Base-by-base conservation (phyloP, 2,113 vertebrate species). In the Lagopus leucura region DNA sequence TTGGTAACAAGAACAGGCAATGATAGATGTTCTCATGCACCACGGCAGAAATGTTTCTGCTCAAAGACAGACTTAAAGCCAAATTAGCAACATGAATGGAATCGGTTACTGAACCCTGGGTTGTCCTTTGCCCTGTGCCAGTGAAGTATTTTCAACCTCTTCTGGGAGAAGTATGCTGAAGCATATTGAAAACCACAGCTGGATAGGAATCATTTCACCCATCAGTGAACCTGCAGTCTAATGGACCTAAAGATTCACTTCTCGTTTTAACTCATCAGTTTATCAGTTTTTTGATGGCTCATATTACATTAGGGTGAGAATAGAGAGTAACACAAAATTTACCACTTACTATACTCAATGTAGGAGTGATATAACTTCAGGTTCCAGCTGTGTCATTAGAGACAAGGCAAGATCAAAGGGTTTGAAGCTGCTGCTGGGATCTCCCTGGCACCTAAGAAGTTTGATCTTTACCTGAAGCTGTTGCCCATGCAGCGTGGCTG, bases 11-110 rank as follows among this genome's bases (percentile, higher is more conserved):
- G 88, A 76, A 72, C 79, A 61, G 75, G 75, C 2, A 0, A 85
- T 88, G 85, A 86, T 76, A 93, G 94, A 88, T 81, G 76, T 11
- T 85, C 78, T 90, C 64, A 88, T 12, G 69, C 61, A 69, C 79
- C 69, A 54, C 1, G 2, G 72, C 82, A 93, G 82, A 92, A 91
- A 48, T 38, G 65, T 57, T 88, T 28, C 91, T 81, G 79, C 65
- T 69, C 76, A 17, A 25, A 95, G 70, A 52, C 5, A 82, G 75
- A 81, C 83, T 90, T 40, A 83, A 89, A 91, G 60, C 61, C 86
- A 91, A 92, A 85, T 38, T 42, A 92, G 69, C 71, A 82, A 65
- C 19, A 77, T 9, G 19, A 88, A 65, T 30, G n/a, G 52, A 77
- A 95, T 80, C 11, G 43, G 43, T 65, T 71, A 50, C 86, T 65